Evolutionary conservation across 1,140 invertebrate species (phyloP), one percentile per base, ranked within the genome.

Genomic region (Drosophila pandora): DNA sequence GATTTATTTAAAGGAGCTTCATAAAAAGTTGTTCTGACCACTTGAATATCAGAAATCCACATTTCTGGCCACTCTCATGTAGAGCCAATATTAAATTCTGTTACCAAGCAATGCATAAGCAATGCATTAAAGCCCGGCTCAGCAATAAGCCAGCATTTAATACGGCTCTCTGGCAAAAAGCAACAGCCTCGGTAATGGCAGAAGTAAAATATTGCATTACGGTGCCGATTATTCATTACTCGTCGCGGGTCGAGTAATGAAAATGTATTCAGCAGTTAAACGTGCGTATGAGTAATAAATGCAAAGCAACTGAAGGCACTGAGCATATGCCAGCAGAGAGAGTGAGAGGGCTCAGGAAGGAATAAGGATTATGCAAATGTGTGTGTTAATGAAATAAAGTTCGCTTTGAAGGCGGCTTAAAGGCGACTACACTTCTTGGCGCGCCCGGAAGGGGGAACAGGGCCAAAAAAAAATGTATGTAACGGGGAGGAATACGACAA

Each of bases 221-320:
- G 69, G 63, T 50, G 61, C 43, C 56, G 82, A 83, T 87, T 87
- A 87, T 88, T 87, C 83, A 87, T 88, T 79, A 76, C 83, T 61
- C 75, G 52, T 68, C 62, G 76, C 71, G 70, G 64, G 70, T 58
- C 77, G 43, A 75, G 79, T 79, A 88, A 88, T 88, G 83, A 87
- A 87, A 88, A 87, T 87, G 65, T 88, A 76, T 87, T 79, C 83
- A 83, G 83, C 82, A 88, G 78, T 78, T 88, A 83, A 83, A 69
- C 70, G 76, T 83, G 83, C 84, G 83, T 83, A 87, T 85, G 82
- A 87, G 82, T 85, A 85, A 85, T 88, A 88, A 87, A 88, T 82
- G 71, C 71, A 79, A 62, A 84, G 34, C 79, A 48, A 41, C 41
- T 55, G 25, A 4, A 62, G 74, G 43, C 48, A 67, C 39, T 32